A percentile compares a stretch with the other conserved stretches of the same genome.
Evolutionary conservation across 2,888 invertebrate species (phyloP).

Genomic region (Leptopilina myrica): DNA sequence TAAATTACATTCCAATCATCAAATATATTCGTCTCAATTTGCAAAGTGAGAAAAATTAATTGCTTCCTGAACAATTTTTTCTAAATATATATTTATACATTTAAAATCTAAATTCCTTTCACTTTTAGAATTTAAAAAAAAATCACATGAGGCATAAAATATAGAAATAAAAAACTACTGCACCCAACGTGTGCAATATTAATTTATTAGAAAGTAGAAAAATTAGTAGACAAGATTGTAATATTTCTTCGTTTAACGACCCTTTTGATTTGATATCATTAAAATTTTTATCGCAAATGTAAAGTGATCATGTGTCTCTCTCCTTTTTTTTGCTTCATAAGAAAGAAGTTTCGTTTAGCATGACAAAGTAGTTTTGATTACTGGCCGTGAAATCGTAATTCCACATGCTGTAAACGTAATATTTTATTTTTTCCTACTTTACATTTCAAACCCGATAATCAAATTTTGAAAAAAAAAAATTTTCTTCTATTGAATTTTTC

Average conservation of each 20-base stretch:
- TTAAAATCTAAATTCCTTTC: conserved; percentile 23
- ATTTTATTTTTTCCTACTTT: conserved; percentile 4
- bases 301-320: neutral
- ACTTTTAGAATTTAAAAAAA: conserved; percentile 1
- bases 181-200: neutral
- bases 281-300: neutral
- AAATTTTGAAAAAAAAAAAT: too few species aligned
- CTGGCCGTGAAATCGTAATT: conserved; percentile 15
- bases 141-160: conserved; percentile 3
- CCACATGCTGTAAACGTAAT: conserved; percentile 1
- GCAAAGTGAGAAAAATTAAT: neutral
- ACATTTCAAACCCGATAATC: neutral
- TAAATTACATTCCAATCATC: neutral
- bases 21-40: neutral
- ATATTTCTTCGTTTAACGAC: conserved; percentile 1
- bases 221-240: neutral
- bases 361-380: conserved; percentile 14
- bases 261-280: neutral
- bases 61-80: conserved; percentile 4
- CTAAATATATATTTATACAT: neutral
- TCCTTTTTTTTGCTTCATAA: neutral
- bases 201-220: conserved; percentile 22
- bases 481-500: too few species aligned
- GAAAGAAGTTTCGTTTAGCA: conserved; percentile 8
- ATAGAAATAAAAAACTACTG: neutral